phyloP scores from a whole-genome alignment of 1,140 invertebrate genomes.

The Octopus sinensis region DNA sequence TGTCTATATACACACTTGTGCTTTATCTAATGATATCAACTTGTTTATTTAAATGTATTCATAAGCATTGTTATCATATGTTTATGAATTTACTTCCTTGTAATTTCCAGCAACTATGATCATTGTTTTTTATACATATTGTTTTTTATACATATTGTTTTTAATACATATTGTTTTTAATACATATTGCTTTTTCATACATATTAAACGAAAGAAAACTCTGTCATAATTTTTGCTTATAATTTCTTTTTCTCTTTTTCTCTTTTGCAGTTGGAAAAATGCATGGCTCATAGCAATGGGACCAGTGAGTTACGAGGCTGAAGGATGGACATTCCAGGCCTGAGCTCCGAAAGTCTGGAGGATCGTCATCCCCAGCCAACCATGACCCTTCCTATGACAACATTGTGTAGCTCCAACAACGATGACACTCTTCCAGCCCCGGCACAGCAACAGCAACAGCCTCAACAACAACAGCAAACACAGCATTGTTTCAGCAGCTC shows the following conservation, averaged over 20 bases:
- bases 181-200: no score
- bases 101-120: no score
- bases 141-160: no score
- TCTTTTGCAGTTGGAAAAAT: slow-evolving; percentile 7
- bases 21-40: no score
- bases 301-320: not conserved
- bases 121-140: no score
- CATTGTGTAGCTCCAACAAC: not conserved
- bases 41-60: no score
- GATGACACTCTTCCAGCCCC: not conserved
- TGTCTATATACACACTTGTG: no score
- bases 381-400: slow-evolving; percentile 13
- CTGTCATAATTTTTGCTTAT: no score
- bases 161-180: no score
- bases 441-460: not conserved
- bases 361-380: slow-evolving; percentile 6
- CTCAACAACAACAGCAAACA: not conserved
- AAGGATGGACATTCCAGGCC: slow-evolving; percentile 13
- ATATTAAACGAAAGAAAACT: no score
- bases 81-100: no score
- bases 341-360: slow-evolving; percentile 7
- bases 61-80: no score
- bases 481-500: not conserved
- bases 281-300: slow-evolving; percentile 14
- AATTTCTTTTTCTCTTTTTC: slow-evolving; percentile 6